phyloP scores from a whole-genome alignment of 2,797 vertebrate species.

The Mycteria americana region DNA sequence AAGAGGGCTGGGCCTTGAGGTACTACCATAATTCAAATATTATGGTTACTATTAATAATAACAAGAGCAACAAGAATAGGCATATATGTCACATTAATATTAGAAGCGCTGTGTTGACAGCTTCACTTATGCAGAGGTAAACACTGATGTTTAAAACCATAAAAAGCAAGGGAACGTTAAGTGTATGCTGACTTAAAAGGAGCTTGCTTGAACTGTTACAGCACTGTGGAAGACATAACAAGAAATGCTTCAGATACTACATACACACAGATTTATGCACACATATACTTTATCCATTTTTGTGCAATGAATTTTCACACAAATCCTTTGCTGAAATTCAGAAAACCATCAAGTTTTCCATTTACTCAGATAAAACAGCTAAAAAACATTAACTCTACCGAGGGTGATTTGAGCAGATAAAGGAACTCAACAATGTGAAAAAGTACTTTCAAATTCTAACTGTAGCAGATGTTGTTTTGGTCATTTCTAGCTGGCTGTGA shows the following conservation, averaged over 20 bases:
- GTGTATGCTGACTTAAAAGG: background rate
- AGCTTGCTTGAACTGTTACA: background rate
- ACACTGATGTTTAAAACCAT: conserved; percentile 21
- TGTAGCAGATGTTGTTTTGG: conserved; percentile 71
- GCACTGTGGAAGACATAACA: background rate
- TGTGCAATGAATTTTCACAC: background rate
- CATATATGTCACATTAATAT: background rate
- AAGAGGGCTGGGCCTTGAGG: background rate
- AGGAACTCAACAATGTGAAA: conserved; percentile 25
- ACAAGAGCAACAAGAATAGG: conserved; percentile 8
- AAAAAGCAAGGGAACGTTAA: conserved; percentile 23
- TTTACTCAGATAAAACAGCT: conserved; percentile 21
- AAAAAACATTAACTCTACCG: conserved; percentile 8
- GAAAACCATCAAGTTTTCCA: conserved; percentile 2
- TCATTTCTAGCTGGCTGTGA: conserved; percentile 72
- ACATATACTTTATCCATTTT: background rate
- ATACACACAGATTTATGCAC: background rate
- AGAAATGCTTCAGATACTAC: background rate
- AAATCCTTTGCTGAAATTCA: background rate
- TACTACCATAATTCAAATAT: conserved; percentile 28
- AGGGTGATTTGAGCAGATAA: conserved; percentile 29
- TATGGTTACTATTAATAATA: conserved; percentile 26
- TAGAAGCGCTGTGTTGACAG: background rate
- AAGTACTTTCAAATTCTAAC: conserved; percentile 44
- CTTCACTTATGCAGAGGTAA: conserved; percentile 26